Conservation (phyloP, 30 jellyfish, hydroid and myxozoan species). For the Mastigias papua region DNA sequence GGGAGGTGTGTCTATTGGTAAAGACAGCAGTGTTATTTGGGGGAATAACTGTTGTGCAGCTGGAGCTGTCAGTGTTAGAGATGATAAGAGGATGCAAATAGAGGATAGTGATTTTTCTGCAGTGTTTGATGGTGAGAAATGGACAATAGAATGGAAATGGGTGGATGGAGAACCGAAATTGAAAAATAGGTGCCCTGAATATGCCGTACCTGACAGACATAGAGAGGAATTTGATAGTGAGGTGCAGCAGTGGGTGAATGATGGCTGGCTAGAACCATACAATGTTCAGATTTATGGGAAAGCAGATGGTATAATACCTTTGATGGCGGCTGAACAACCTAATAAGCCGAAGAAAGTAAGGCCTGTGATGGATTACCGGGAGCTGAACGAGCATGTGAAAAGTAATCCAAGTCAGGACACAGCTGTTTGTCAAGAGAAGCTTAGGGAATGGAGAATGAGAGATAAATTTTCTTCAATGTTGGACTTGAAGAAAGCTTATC, state of each 20-base stretch:
- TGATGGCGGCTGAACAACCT: background rate
- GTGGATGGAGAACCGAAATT: background rate
- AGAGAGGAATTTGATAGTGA: background rate
- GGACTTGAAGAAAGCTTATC: slow-evolving; percentile 27
- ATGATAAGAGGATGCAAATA: background rate
- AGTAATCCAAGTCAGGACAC: slow-evolving; percentile 20
- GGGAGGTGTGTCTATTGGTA: slow-evolving; percentile 23
- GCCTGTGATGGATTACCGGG: slow-evolving; percentile 16
- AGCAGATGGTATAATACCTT: background rate
- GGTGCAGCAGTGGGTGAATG: background rate
- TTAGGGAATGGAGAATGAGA: slow-evolving; percentile 12
- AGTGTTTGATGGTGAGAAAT: slow-evolving; percentile 12
- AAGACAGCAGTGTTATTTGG: background rate
- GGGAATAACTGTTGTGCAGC: background rate
- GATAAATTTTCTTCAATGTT: background rate
- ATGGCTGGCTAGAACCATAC: slow-evolving; percentile 3
- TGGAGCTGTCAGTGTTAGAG: background rate
- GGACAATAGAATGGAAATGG: slow-evolving; percentile 42
- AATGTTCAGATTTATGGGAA: background rate
- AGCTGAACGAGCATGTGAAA: slow-evolving; percentile 7
- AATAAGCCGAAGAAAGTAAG: slow-evolving; percentile 10
- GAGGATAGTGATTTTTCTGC: slow-evolving; percentile 13
- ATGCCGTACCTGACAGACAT: background rate
- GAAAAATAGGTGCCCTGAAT: background rate
- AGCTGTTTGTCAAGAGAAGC: slow-evolving; percentile 19